Base-by-base conservation (phyloP, 1,140 invertebrate species). In the Drosophila albomicans region DNA sequence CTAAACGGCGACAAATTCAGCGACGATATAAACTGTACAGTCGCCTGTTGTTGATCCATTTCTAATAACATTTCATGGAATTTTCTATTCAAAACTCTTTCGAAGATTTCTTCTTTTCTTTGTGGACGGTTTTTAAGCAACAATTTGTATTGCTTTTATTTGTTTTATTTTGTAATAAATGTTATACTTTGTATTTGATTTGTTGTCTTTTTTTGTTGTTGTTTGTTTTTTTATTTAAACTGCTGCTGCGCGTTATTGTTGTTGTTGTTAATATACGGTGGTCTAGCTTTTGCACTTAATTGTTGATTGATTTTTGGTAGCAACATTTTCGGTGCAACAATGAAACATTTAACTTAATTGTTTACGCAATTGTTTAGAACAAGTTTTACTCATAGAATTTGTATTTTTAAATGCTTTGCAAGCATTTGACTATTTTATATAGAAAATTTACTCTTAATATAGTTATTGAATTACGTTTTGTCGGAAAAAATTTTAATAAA, bases 1-100 rank as follows among this genome's bases (percentile, higher is more conserved):
- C 96, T 95, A 93, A 96, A 96, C 75, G 96, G 96, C 93, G 96
- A 96, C 95, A 97, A 96, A 94, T 96, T 97, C 81, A 97, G 94
- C 93, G 96, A 94, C 93, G 96, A 96, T 94, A 96, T 96, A 93
- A 97, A 94, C 94, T 96, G 94, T 94, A 96, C 95, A 93, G 96
- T 95, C 93, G 94, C 93, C 87, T 94, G 93, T 91, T 96, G 95
- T 93, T 96, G 95, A 94, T 96, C 95, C 95, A 96, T 96, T 93
- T 96, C 95, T 94, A 96, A 95, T 95, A 96, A 95, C 95, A 96
- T 96, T 94, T 94, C 93, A 90, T 89, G 57, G 59, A 79, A 13
- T 73, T 75, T 89, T 75, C 65, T 41, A 16, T 30, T 63, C 35
- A 63, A 35, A 38, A 38, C 35, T 38, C 8, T 38, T 25, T 10